Evolutionary conservation across 1,140 invertebrate species (phyloP), one percentile per base, ranked within the genome.

Genomic region (Proales similis): DNA sequence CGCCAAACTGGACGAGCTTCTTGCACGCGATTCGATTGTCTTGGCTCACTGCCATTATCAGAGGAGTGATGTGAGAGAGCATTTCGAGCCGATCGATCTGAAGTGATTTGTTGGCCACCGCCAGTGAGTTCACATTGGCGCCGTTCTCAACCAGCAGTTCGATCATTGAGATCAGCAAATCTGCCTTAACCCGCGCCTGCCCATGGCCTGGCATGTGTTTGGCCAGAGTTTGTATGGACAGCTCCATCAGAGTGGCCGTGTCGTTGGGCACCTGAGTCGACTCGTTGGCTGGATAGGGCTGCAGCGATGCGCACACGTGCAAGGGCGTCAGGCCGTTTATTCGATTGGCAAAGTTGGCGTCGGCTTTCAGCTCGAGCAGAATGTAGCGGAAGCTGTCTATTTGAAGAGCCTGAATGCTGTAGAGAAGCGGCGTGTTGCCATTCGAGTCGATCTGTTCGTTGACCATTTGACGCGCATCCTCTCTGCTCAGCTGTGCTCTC

Each of bases 381-480:
- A 57, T 14, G 30, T 57, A 57, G 1, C 19, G 3, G 12, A 57
- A 57, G 17, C 51, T 57, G 39, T 39, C 30, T 20, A 57, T 20
- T 43, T 57, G 51, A 11, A 36, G 17, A 9, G 33, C 19, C 20
- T 57, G 36, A 12, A 57, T 29, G 26, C 36, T 42, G 9, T 42
- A 24, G 30, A 57, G 27, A 6, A 57, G 29, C 32, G 51, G 51
- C 2, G 51, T 57, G 20, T 57, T 57, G 7, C 51, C 51, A 42
- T 57, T 22, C 11, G 6, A 26, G 51, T 57, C 51, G 7, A 57
- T 57, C 4, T 22, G 22, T 22, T 42, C 14, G 20, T 57, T 57
- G 26, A 53, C 42, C 14, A 53, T 12, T 7, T 36, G 38, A 30
- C 22, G 9, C 22, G 22, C 51, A 4, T 22, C 19, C 9, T 36